phyloP scores from a whole-genome alignment of 2,888 invertebrate species.

The Callyntrura sp. region DNA sequence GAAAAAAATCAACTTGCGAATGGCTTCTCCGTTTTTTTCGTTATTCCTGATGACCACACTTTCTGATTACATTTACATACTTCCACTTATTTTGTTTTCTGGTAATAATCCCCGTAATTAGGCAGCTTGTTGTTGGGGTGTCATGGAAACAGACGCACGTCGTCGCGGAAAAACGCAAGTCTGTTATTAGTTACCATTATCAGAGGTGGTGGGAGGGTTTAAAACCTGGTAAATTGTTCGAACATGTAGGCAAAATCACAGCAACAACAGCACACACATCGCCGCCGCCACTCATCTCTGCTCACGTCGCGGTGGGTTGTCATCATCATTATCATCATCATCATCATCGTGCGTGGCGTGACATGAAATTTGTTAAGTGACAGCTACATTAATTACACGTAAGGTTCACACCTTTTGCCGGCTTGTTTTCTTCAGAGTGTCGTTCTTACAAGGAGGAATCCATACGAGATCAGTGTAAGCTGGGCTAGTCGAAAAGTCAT shows the following conservation, averaged over 20 bases:
- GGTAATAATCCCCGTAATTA: not conserved
- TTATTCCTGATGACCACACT: no score
- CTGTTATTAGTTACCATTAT: no score
- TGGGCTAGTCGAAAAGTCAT: no score
- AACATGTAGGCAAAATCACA: not conserved
- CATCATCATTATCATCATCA: conserved; percentile 14
- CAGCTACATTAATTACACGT: conserved; percentile 66
- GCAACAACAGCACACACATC: not conserved
- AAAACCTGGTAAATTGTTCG: no score
- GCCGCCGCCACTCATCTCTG: not conserved
- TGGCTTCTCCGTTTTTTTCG: no score
- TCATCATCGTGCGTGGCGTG: conserved; percentile 30
- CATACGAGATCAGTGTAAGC: no score
- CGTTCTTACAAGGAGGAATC: not conserved
- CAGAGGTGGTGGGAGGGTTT: no score
- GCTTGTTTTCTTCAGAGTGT: not conserved
- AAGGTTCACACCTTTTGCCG: conserved; percentile 65
- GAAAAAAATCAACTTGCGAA: no score
- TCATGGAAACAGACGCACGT: no score
- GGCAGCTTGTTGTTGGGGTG: not conserved
- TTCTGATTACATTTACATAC: no score
- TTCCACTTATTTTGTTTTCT: not conserved
- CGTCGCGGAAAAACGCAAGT: not conserved
- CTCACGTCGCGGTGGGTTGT: conserved; percentile 1
- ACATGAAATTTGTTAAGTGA: conserved; percentile 62